Conservation (phyloP, 2,113 vertebrate species). For the Anthoscopus minutus region DNA sequence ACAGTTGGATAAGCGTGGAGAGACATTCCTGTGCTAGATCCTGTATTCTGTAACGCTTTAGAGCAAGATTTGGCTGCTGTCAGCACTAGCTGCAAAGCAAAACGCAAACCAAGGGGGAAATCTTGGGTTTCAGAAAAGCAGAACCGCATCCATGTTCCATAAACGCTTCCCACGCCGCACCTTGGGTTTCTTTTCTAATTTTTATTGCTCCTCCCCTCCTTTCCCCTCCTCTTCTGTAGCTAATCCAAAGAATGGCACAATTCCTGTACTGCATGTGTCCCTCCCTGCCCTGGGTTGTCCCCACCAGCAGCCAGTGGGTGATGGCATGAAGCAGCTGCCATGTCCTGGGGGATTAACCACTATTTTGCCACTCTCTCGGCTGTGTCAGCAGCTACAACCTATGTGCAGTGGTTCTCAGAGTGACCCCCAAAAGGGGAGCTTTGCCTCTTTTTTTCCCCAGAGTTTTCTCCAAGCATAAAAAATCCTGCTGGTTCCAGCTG, state of each 20-base stretch:
- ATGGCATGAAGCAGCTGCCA: conserved; percentile 44
- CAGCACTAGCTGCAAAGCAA: conserved; percentile 95
- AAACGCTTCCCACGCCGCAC: conserved; percentile 26
- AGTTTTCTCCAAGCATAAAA: background rate
- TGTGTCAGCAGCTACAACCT: conserved; percentile 41
- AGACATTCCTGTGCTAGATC: conserved; percentile 82
- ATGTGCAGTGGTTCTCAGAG: conserved; percentile 48
- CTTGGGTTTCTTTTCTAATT: conserved; percentile 36
- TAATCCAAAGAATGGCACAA: conserved; percentile 48
- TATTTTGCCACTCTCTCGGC: conserved; percentile 55
- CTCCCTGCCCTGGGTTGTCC: conserved; percentile 9
- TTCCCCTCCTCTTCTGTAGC: background rate
- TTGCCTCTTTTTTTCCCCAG: background rate
- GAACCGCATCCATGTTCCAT: conserved; percentile 49
- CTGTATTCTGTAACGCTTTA: conserved; percentile 80
- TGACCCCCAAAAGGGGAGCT: background rate
- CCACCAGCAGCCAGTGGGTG: background rate
- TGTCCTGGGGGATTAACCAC: conserved; percentile 43
- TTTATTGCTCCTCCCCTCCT: background rate
- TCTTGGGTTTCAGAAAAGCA: conserved; percentile 89
- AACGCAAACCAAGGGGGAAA: conserved; percentile 85
- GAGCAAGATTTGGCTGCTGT: conserved; percentile 87
- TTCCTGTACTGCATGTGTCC: conserved; percentile 45
- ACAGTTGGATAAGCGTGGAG: conserved; percentile 89
- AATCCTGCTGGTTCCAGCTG: background rate